Base-by-base conservation (phyloP, 2,113 vertebrate species). In the Solenodon paradoxus region DNA sequence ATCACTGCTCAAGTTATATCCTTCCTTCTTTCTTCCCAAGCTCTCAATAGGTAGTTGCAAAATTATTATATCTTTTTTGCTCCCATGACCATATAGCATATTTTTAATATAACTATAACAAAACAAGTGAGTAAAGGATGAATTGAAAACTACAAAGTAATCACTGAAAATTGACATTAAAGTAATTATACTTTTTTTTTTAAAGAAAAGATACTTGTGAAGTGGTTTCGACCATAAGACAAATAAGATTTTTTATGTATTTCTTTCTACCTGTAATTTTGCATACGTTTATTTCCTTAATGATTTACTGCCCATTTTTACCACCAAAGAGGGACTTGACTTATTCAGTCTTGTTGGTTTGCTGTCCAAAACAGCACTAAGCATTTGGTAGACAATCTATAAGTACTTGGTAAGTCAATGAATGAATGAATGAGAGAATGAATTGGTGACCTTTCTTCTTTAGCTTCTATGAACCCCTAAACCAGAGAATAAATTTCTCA, bases 141-240 rank as follows among this genome's bases (percentile, higher is more conserved):
- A 66, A 82, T 83, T 92, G 71, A 66, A 51, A 77, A 42, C 13
- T 94, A 84, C 16, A 74, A 82, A 82, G 45, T 40, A 92, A 77
- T 51, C 90, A 64, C 66, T 96, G 84, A 84, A 92, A 77, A 95
- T 79, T 66, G 28, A 69, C 35, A 80, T 92, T 38, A 75, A 95
- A 51, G 9, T 40, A 30, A 80, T 59, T 77, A 84, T 85, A 88
- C 91, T 71, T 81, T 90, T 72, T 35, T 88, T 94, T 84, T 80
- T 82, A 64, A 64, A 47, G 20, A 42, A n/a, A n/a, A 61, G 16
- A 75, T 2, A 28, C 20, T 93, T 5, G 30, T 47, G n/a, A 93
- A 91, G 3, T 35, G 8, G 24, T 75, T 30, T 75, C 68, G 26
- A 15, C 3, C 28, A 1, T 28, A 69, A 72, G 42, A 7, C 69